Base-by-base conservation (phyloP, 2,888 invertebrate species). In the Epiblema foenella region DNA sequence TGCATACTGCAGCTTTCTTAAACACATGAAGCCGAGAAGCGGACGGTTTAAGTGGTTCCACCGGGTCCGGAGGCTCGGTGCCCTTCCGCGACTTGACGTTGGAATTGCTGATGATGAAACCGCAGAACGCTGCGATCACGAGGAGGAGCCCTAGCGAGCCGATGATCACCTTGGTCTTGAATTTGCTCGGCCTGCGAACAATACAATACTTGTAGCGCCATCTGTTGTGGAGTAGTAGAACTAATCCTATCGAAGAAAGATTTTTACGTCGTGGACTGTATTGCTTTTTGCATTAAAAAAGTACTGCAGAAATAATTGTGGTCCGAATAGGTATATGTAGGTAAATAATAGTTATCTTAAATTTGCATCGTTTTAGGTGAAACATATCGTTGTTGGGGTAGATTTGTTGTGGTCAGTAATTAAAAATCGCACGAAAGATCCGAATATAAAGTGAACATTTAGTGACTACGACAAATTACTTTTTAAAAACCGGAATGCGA, bases 1-100 rank as follows among this genome's bases (percentile, higher is more conserved):
- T 95, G 82, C 97, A 97, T 18, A 98, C 96, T 0, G 97, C 97
- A 0, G 95, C 96, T 59, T 91, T 94, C 72, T 94, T 93, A 85
- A 96, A 98, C 0, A 86, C 86, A 76, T 95, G 95, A n/a, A 97
- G 89, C 56, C 85, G 85, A 4, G 97, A 97, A 17, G 93, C 87
- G 0, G 97, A 97, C 0, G 97, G 94, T 17, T 95, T 96, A 49
- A 94, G 91, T 0, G 94, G 90, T 51, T 88, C 86, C 73, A 94
- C 94, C 0, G 97, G 96, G 86, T 97, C 96, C 0, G 96, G 95
- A 0, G 96, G 96, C 60, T 91, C 86, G 2, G 90, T 73, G 67
- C 75, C 77, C 73, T 81, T 81, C 74, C 78, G 73, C 0, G 78
- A 70, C 15, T 78, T 77, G 72, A 84, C 85, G 52, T 39, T 54